These are phyloP conservation scores for Narcine bancroftii DNA, from an alignment of 2,113 vertebrate species.

Conservation along the genomic window DNA sequence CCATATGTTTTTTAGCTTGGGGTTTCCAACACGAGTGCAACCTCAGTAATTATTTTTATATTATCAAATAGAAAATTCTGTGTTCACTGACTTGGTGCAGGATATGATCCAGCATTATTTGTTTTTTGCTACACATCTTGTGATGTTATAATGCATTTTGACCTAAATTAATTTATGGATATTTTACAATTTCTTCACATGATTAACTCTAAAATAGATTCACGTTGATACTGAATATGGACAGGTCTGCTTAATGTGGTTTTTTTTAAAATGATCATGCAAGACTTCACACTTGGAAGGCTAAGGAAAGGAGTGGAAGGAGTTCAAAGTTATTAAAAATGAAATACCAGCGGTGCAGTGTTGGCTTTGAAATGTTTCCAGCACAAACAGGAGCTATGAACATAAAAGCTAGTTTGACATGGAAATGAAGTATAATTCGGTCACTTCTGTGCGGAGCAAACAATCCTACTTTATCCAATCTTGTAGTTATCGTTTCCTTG, in stretches of 20 bases:
- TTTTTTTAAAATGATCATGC: no score
- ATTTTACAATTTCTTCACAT: background rate
- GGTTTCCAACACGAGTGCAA: background rate
- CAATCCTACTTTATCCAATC: no score
- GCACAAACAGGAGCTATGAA: background rate
- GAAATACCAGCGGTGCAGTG: background rate
- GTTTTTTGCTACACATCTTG: background rate
- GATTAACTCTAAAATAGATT: background rate
- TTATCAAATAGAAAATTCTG: background rate
- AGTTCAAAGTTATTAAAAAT: background rate
- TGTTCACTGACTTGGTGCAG: background rate
- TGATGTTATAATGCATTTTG: background rate
- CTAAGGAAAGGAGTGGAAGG: background rate
- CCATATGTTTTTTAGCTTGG: background rate
- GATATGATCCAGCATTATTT: background rate
- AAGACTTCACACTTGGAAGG: background rate
- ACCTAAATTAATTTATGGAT: background rate
- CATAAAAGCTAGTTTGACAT: background rate
- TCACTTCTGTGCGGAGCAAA: no score
- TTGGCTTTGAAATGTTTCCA: background rate
- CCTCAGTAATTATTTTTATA: background rate
- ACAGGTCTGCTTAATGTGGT: background rate
- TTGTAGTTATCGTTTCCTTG: no score
- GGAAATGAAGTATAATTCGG: no score
- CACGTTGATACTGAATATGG: background rate